phyloP scores from a whole-genome alignment of 2,888 invertebrate genomes.

The Slavum lentiscoides region DNA sequence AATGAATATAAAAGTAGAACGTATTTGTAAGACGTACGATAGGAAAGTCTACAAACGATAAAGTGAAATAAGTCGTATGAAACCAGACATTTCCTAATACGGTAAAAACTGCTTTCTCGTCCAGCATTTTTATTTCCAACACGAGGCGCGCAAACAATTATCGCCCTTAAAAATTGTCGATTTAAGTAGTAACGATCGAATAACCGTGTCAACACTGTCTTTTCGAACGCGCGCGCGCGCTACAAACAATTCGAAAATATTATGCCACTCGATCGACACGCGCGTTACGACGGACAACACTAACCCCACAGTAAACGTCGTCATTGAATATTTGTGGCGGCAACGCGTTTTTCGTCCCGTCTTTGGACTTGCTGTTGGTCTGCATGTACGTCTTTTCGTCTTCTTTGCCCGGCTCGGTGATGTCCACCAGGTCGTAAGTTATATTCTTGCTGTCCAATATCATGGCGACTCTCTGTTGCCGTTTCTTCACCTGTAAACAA shows the following conservation, averaged over 20 bases:
- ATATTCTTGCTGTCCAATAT: slow-evolving; percentile 90
- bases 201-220: too few species aligned
- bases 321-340: slow-evolving; percentile 96
- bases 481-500: slow-evolving; percentile 82
- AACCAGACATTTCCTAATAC: slow-evolving; percentile 13
- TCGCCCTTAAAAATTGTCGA: too few species aligned
- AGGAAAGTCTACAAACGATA: not conserved
- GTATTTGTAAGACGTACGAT: too few species aligned
- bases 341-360: slow-evolving; percentile 73
- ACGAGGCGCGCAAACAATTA: not conserved
- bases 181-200: too few species aligned
- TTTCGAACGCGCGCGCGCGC: too few species aligned
- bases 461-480: slow-evolving; percentile 91
- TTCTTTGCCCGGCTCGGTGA: slow-evolving; percentile 90
- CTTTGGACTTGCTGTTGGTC: slow-evolving; percentile 76
- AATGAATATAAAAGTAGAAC: not conserved
- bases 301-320: slow-evolving; percentile 88
- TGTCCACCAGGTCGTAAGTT: slow-evolving; percentile 87
- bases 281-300: slow-evolving; percentile 57
- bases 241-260: not conserved
- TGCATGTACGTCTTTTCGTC: slow-evolving; percentile 90
- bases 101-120: slow-evolving; percentile 14
- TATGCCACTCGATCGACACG: not conserved
- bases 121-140: not conserved
- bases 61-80: not conserved